Conservation (phyloP, 2,888 invertebrate species). For the Euphydryas editha region DNA sequence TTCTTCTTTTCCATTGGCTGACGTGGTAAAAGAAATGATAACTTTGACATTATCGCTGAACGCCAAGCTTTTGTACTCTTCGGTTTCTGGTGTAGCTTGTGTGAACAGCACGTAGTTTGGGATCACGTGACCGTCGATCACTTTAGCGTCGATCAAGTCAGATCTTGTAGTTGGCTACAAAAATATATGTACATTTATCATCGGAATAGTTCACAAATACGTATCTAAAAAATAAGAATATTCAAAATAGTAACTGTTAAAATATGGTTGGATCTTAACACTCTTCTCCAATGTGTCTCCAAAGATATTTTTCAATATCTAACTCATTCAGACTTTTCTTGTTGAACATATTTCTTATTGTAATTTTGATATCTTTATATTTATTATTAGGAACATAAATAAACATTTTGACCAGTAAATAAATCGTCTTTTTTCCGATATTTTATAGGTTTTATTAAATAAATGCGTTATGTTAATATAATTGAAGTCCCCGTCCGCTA, state of each 20-base stretch:
- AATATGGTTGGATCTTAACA: no score
- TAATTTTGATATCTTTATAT: no score
- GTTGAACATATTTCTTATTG: no score
- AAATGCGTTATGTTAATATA: no score
- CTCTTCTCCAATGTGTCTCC: no score
- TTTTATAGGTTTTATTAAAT: no score
- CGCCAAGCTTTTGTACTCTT: slow-evolving; percentile 91
- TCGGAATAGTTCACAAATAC: not conserved
- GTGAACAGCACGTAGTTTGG: slow-evolving; percentile 94
- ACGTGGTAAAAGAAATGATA: slow-evolving; percentile 89
- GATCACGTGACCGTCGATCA: slow-evolving; percentile 95
- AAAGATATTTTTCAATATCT: no score
- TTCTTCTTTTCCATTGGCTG: slow-evolving; percentile 85
- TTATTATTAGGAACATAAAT: no score
- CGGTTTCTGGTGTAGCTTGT: slow-evolving; percentile 88
- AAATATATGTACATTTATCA: not conserved
- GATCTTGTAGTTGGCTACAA: slow-evolving; percentile 87
- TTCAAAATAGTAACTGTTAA: not conserved
- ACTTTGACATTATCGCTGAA: slow-evolving; percentile 93
- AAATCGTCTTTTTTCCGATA: no score
- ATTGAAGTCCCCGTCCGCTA: no score
- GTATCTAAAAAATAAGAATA: not conserved
- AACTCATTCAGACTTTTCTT: no score
- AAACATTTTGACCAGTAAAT: no score
- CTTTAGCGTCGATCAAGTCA: slow-evolving; percentile 91